A percentile compares a stretch with the other conserved stretches of the same genome.
phyloP scores from a whole-genome alignment of 2,888 invertebrate species.

The Synanthedon andrenaeformis region DNA sequence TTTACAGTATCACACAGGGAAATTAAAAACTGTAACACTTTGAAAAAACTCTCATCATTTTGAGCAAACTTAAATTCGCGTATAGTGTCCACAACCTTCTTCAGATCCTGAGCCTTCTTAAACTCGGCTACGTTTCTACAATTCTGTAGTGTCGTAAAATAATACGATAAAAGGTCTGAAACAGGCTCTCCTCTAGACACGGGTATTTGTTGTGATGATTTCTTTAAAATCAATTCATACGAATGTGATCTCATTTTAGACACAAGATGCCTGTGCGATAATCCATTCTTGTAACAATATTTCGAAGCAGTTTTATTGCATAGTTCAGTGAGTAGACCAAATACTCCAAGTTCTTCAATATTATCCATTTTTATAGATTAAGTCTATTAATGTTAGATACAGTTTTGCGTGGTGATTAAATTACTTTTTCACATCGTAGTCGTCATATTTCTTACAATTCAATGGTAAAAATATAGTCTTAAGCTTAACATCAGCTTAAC shows the following conservation, averaged over 20 bases:
- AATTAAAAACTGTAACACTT: constrained; percentile 37
- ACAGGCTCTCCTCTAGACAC: constrained; percentile 33
- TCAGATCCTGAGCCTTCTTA: constrained; percentile 39
- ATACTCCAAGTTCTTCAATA: constrained; percentile 37
- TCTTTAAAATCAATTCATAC: constrained; percentile 56
- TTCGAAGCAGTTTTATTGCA: constrained; percentile 45
- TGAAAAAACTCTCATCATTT: constrained; percentile 29
- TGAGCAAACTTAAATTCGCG: constrained; percentile 34
- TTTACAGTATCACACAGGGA: constrained; percentile 36
- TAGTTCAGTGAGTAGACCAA: constrained; percentile 43
- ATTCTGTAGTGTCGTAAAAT: constrained; percentile 37
- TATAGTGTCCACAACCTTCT: constrained; percentile 34
- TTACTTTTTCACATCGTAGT: no score
- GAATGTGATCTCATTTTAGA: constrained; percentile 48
- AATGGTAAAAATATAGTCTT: no score
- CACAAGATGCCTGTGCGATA: constrained; percentile 35
- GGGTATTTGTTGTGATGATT: constrained; percentile 28
- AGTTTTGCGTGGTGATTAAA: no score
- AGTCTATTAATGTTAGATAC: no score
- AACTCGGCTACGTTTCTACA: constrained; percentile 51
- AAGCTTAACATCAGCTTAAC: no score
- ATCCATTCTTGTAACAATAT: constrained; percentile 30
- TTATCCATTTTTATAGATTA: neutral
- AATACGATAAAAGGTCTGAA: constrained; percentile 43
- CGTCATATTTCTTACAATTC: no score